These are phyloP conservation scores for Nymphalis c-album DNA, from an alignment of 2,888 invertebrate species.

Conservation along the genomic window DNA sequence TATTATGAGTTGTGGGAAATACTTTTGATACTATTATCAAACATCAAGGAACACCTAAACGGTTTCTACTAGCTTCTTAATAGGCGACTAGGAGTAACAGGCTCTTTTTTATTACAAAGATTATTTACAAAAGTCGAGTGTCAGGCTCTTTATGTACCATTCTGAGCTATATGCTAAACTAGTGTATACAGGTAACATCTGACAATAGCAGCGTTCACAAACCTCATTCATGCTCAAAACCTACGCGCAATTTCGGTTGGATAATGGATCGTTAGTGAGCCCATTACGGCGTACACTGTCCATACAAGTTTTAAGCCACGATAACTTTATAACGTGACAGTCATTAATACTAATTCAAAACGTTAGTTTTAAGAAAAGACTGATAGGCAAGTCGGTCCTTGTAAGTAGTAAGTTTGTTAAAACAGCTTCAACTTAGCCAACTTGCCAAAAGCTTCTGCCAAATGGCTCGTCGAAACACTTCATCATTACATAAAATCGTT, in stretches of 20 bases:
- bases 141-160: too few relatives aligned
- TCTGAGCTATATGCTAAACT: constrained; percentile 38
- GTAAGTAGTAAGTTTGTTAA: constrained; percentile 25
- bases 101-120: too few relatives aligned
- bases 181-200: constrained; percentile 47
- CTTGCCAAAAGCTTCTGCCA: constrained; percentile 33
- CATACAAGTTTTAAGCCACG: background rate
- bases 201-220: constrained; percentile 45
- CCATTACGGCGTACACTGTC: constrained; percentile 5
- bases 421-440: constrained; percentile 26
- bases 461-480: constrained; percentile 33
- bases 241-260: constrained; percentile 63
- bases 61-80: too few relatives aligned
- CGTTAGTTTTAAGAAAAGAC: constrained; percentile 13
- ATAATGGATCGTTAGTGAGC: background rate
- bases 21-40: too few relatives aligned
- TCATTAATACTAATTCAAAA: background rate
- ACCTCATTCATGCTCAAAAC: constrained; percentile 68
- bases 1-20: too few relatives aligned
- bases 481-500: constrained; percentile 29
- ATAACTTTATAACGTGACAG: background rate
- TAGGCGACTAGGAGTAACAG: too few relatives aligned
- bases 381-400: constrained; percentile 14
- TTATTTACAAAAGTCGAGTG: too few relatives aligned
- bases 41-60: too few relatives aligned